Evolutionary conservation across 2,113 vertebrate species (phyloP).

Genomic region (Aplodontia rufa): DNA sequence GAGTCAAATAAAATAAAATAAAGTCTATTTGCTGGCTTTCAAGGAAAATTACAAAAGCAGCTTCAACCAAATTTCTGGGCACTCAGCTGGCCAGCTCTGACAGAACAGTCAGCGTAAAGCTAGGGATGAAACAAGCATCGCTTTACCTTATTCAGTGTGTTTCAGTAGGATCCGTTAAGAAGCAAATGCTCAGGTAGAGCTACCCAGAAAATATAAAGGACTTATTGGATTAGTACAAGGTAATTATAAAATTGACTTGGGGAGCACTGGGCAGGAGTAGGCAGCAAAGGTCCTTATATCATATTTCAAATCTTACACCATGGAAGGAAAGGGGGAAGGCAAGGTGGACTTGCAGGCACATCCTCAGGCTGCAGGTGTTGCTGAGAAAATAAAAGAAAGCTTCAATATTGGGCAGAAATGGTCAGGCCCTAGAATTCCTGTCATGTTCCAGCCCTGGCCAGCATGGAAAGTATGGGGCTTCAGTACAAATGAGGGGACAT

Average conservation of each 20-base stretch:
- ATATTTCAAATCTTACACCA: not conserved
- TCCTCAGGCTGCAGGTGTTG: not conserved
- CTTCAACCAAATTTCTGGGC: not conserved
- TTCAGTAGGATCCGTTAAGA: not conserved
- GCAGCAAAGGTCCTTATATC: not conserved
- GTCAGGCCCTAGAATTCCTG: not conserved
- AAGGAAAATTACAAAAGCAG: not conserved
- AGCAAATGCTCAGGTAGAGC: not conserved
- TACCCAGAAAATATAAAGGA: not conserved
- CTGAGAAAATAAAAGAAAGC: not conserved
- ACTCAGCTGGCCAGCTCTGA: not conserved
- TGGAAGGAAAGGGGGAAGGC: not conserved
- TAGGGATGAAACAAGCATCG: not conserved
- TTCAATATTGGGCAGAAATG: not conserved
- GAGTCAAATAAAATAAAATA: not conserved
- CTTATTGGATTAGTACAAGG: not conserved
- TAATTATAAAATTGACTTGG: not conserved
- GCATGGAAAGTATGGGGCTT: not conserved
- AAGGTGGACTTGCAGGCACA: not conserved
- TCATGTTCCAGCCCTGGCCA: not conserved
- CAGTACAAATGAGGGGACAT: not conserved
- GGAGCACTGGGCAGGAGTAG: not conserved
- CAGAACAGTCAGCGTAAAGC: not conserved
- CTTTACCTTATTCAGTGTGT: not conserved
- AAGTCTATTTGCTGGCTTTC: not conserved